A percentile compares a stretch with the other conserved stretches of the same genome.
Evolutionary conservation across 2,797 vertebrate species (phyloP).

Genomic region (Ceryle rudis): DNA sequence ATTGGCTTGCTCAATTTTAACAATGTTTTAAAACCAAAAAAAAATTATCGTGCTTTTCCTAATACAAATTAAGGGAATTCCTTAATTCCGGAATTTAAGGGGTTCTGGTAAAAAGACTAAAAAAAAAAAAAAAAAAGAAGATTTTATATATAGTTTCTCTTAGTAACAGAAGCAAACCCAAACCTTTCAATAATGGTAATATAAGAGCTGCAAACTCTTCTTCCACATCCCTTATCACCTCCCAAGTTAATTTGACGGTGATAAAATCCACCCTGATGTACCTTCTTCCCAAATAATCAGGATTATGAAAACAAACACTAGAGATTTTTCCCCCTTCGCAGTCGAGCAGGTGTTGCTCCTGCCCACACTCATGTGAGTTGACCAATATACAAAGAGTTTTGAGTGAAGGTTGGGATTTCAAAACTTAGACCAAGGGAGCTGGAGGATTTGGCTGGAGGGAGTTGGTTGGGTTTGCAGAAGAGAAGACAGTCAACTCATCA

Average conservation of each 20-base stretch:
- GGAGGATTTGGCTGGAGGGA: neutral
- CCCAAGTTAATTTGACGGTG: neutral
- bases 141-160: neutral
- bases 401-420: neutral
- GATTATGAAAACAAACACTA: neutral
- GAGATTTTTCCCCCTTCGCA: neutral
- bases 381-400: neutral
- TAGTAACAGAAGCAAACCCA: neutral
- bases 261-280: neutral
- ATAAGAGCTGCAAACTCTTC: neutral
- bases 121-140: neutral
- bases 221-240: neutral
- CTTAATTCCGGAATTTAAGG: no score
- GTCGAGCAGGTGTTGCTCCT: neutral
- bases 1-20: no score
- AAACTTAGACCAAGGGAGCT: neutral
- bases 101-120: no score
- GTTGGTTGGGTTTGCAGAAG: neutral
- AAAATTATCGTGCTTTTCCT: no score
- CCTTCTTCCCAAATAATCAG: neutral
- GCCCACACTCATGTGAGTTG: rapidly evolving
- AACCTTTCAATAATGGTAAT: neutral
- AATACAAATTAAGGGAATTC: no score
- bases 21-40: no score
- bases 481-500: neutral